These are phyloP conservation scores for Genyomyrus donnyi DNA, from an alignment of 2,113 vertebrate species.

Conservation along the genomic window DNA sequence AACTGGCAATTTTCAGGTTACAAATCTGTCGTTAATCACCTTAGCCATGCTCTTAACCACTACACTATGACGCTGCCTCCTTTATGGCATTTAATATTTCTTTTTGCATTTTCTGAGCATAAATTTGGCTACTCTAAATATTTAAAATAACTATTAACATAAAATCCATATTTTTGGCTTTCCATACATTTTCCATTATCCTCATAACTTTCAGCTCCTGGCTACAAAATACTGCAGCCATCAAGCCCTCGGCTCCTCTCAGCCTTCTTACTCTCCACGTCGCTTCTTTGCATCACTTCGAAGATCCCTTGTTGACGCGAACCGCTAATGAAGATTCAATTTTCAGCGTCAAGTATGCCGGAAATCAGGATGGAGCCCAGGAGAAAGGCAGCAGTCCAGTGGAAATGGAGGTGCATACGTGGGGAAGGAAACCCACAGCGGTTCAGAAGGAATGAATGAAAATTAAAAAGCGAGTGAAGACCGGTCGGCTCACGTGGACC, in stretches of 20 bases:
- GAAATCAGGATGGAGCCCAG: conserved; percentile 40
- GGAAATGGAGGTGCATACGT: neutral
- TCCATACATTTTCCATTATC: neutral
- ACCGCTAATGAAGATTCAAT: conserved; percentile 72
- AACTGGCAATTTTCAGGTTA: neutral
- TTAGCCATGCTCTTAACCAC: neutral
- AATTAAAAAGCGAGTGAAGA: neutral
- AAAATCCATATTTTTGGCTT: neutral
- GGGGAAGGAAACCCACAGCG: neutral
- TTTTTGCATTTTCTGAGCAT: neutral
- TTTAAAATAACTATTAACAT: neutral
- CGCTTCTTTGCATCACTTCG: conserved; percentile 42
- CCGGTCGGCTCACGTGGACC: neutral
- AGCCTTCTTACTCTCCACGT: neutral
- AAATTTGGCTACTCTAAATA: neutral
- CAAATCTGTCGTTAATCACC: neutral
- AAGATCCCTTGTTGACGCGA: conserved; percentile 62
- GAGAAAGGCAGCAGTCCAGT: conserved; percentile 22
- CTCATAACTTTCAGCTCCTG: neutral
- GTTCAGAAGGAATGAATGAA: neutral
- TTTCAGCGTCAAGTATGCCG: conserved; percentile 57
- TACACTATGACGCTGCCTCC: neutral
- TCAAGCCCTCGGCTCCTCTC: neutral
- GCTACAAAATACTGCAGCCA: neutral
- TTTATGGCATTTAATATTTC: neutral